A percentile compares a stretch with the other conserved stretches of the same genome.
Evolutionary conservation across 1,140 invertebrate genomes (phyloP).

Genomic region (Magallana gigas): DNA sequence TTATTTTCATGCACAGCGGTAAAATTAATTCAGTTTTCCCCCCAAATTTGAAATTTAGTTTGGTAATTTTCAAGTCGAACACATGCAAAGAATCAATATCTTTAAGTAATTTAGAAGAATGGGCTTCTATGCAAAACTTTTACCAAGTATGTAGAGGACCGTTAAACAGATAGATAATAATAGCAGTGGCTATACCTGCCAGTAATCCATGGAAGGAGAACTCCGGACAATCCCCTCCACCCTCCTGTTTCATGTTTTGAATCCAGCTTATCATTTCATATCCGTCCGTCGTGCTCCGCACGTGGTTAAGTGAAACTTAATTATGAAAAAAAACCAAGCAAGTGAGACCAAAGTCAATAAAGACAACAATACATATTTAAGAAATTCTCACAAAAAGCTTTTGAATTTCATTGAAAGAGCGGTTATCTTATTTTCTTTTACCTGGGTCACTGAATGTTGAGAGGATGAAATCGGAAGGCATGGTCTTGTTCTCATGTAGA

Average conservation of each 20-base stretch:
- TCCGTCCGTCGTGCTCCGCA: background rate
- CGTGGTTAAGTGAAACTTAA: conserved; percentile 18
- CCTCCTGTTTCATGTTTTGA: conserved; percentile 7
- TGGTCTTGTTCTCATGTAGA: background rate
- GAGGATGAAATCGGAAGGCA: conserved; percentile 49
- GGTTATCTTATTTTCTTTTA: background rate
- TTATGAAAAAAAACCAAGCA: background rate
- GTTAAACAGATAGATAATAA: background rate
- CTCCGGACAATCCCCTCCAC: conserved; percentile 35
- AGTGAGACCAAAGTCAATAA: too few species aligned
- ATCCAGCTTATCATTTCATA: conserved; percentile 23
- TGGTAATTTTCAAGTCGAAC: too few species aligned
- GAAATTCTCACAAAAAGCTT: too few species aligned
- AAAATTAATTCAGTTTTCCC: too few species aligned
- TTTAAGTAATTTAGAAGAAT: too few species aligned
- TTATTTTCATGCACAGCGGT: too few species aligned
- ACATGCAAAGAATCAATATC: too few species aligned
- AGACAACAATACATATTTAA: too few species aligned
- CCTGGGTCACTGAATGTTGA: conserved; percentile 60
- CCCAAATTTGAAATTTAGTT: too few species aligned
- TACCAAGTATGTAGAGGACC: too few species aligned
- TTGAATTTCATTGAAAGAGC: too few species aligned
- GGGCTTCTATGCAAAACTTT: too few species aligned
- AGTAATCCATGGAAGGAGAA: conserved; percentile 12
- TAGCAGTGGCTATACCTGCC: background rate